Evolutionary conservation across 2,888 invertebrate genomes (phyloP), one percentile per base, ranked within the genome.

Genomic region (Agonopterix arenella): DNA sequence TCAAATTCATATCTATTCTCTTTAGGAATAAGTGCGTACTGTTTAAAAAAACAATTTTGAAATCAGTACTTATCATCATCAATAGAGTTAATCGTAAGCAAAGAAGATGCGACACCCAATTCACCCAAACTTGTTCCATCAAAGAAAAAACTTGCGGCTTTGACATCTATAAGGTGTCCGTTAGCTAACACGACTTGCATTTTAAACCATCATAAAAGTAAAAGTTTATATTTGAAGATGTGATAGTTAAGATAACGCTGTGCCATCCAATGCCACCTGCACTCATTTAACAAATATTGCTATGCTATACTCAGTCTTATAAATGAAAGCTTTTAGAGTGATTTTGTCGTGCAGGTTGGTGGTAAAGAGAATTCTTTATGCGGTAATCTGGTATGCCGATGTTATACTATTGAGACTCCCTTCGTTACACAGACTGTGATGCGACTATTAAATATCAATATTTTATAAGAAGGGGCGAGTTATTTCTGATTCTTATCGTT

Each of bases 361-460:
- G 49, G 2, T 70, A 80, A 77, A 76, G 66, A 57, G 79, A 83
- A 81, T 82, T 75, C 71, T 80, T 77, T 71, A 85, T 82, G 76
- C 66, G 70, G 77, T 78, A 79, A 84, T 86, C 83, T 78, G 82
- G 82, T 79, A 84, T 84, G 76, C 80, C 64, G 63, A 77, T 69
- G 76, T 76, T 69, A 76, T 73, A 74, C 66, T 64, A 64, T 64
- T 58, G 65, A 69, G 64, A 78, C 83, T 85, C 83, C 84, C 77
- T 77, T 77, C 74, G 69, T 86, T 85, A 85, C 86, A 75, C 82
- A 58, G 70, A 64, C 68, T 76, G 73, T 76, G 79, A 76, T 73
- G 74, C 66, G 79, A 80, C 84, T 83, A 82, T 84, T 80, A 84
- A 84, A 81, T 79, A 84, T 84, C 83, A 82, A 88, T 89, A 88